Evolutionary conservation across 2,113 vertebrate species (phyloP), one percentile per base, ranked within the genome.

Genomic region (Serinus canaria): DNA sequence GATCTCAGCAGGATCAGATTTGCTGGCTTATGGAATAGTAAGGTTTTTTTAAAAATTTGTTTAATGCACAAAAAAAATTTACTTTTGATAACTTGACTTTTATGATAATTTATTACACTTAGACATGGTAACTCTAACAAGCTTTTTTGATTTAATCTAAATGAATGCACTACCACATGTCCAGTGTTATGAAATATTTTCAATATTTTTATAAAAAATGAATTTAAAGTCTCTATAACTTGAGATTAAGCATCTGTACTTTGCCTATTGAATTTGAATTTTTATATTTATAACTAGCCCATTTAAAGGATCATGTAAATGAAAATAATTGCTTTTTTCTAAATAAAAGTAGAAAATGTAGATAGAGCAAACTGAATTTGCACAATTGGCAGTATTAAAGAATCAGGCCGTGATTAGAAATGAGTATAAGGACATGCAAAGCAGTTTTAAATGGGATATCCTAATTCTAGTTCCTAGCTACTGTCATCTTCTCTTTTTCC

Each of bases 331-430:
- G 31, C 1, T 6, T 74, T 49, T 43, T 60, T 53, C 23, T 74
- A 64, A 88, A 56, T 55, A 28, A 23, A 73, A 41, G 14, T 49
- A 30, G 59, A 77, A 84, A 87, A 41, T 23, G 15, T 37, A 82
- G 25, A 56, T 11, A 15, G 20, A 66, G 7, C 20, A 74, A 60
- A 78, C 6, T 41, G 18, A 87, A 46, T 15, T 90, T 87, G 16
- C 35, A 33, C 7, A 43, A 28, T 43, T 0, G 0, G 13, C 37
- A 33, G 3, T 82, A 55, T 39, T 30, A 92, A 84, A 74, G 37
- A 68, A 77, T 9, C 4, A 73, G 55, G 2, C 21, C 13, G 15
- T 82, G 10, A n/a, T 68, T 74, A 53, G 47, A 53, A 90, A 47
- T 81, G 10, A 77, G 6, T 18, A 33, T 50, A 74, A 89, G 20